Base-by-base conservation (phyloP, 2,888 invertebrate species). In the Eulithis prunata region DNA sequence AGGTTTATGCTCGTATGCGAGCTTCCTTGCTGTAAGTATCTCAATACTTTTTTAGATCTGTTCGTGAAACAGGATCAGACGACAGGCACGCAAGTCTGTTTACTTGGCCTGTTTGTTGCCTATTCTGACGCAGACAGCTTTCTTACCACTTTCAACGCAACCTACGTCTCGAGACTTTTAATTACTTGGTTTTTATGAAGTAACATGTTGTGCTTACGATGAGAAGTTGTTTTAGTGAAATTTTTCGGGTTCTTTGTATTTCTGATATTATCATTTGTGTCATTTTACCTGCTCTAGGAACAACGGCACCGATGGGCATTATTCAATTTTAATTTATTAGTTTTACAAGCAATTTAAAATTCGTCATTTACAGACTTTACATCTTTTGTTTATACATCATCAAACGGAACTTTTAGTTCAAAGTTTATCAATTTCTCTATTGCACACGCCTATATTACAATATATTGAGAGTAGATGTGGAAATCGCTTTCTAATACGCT, bases 81-180 rank as follows among this genome's bases (percentile, higher is more conserved):
- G 46, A 55, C 71, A 66, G 76, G 77, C 88, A 88, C 83, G 87
- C 87, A 79, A 87, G 79, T 66, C 55, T 60, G 56, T 66, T 66
- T 55, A 66, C 66, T 66, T 62, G 59, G 62, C 10, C 41, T 41
- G 41, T 41, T 41, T 28, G 56, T 85, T 88, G 88, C 83, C 87
- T 87, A 89, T 88, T 87, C 84, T 81, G 79, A 82, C 80, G 78
- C 82, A 72, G 74, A 78, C 88, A 88, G 89, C 91, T 91, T 91
- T 91, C 91, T 89, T 81, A 85, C 85, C 84, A 88, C 92, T 92
- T 90, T 91, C 89, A 82, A 88, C 85, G 57, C 56, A 72, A 76
- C 79, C 75, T 74, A 84, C 87, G 85, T 84, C 82, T 79, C 78
- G 78, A 84, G 86, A 87, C 82, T 89, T 84, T 86, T 89, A 90